Evolutionary conservation across 2,797 vertebrate species (phyloP).

Genomic region (Pyrocephalus nanus): DNA sequence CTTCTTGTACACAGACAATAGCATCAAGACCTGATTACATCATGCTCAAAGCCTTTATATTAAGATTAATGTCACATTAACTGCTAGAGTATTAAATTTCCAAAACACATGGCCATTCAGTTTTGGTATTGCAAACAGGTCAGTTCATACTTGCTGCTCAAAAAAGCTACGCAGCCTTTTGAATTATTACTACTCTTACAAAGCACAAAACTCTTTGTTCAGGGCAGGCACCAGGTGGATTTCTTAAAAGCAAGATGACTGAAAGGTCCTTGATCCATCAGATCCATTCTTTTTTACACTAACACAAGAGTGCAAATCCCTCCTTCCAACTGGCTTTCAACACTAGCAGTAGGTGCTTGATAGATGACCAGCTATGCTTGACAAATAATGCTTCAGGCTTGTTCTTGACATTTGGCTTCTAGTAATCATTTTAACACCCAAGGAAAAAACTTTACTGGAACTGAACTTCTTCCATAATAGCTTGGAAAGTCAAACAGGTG

Average conservation of each 20-base stretch:
- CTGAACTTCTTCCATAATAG: background rate
- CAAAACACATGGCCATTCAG: background rate
- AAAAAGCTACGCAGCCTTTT: background rate
- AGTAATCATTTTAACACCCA: slow-evolving; percentile 10
- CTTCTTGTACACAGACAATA: background rate
- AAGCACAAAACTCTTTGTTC: background rate
- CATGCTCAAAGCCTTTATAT: background rate
- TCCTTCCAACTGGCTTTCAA: slow-evolving; percentile 22
- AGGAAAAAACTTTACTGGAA: slow-evolving; percentile 23
- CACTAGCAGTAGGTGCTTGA: background rate
- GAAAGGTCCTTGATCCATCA: background rate
- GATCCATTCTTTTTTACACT: background rate
- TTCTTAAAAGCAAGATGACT: background rate
- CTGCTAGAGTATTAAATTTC: background rate
- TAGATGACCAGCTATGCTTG: slow-evolving; percentile 4
- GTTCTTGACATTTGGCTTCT: slow-evolving; percentile 3
- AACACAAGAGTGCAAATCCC: background rate
- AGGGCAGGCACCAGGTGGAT: background rate
- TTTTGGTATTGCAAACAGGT: background rate
- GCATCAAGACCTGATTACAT: background rate
- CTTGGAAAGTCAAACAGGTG: background rate
- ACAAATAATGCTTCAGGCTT: slow-evolving; percentile 30
- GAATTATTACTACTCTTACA: background rate
- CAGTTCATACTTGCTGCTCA: background rate
- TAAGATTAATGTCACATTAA: background rate